These are phyloP conservation scores for Tachina lurida DNA, from an alignment of 2,888 invertebrate genomes.

Conservation along the genomic window DNA sequence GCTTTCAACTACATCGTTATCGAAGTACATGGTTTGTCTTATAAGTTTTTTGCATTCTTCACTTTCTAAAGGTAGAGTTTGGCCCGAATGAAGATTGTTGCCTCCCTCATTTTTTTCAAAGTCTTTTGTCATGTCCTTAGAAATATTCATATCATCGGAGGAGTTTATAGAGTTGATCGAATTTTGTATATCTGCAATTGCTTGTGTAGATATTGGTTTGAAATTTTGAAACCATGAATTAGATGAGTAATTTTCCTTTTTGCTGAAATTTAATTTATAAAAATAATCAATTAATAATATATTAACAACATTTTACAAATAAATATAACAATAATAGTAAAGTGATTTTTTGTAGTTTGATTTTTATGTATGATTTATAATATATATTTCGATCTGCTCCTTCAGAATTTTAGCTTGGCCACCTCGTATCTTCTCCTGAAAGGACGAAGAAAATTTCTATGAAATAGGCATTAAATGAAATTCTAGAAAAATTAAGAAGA, in stretches of 20 bases:
- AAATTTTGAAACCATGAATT: conserved; percentile 30
- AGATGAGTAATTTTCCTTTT: neutral
- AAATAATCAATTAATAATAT: neutral
- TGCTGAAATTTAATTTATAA: conserved; percentile 6
- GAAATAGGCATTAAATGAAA: no score
- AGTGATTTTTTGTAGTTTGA: no score
- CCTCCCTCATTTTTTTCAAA: neutral
- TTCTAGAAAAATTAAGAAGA: no score
- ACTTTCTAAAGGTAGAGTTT: conserved; percentile 36
- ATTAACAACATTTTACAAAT: no score
- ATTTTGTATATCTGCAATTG: neutral
- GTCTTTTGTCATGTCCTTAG: neutral
- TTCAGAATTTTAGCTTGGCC: no score
- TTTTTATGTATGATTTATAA: no score
- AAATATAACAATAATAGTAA: no score
- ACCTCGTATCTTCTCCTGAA: no score
- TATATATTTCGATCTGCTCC: no score
- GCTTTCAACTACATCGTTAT: neutral
- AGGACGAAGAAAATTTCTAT: no score
- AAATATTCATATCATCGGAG: neutral
- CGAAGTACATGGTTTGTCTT: neutral
- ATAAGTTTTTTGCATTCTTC: conserved; percentile 2
- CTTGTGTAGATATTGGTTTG: conserved; percentile 25
- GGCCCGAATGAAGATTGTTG: neutral
- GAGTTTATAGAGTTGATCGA: neutral